phyloP scores from a whole-genome alignment of 2,797 vertebrate genomes.

The Serranus cabrilla region DNA sequence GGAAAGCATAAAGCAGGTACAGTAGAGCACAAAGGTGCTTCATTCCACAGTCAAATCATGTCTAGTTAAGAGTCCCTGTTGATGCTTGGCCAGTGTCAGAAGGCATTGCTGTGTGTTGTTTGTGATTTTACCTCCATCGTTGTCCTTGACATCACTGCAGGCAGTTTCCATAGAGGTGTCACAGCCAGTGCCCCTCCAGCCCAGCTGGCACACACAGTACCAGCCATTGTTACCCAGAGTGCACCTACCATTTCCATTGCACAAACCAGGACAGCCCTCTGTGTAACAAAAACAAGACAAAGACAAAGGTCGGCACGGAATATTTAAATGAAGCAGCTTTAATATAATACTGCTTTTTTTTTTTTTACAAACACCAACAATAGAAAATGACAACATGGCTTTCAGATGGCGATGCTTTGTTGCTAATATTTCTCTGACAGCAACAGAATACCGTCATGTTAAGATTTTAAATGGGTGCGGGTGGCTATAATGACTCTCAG shows the following conservation, averaged over 20 bases:
- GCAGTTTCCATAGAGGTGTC: constrained; percentile 99
- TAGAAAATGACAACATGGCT: constrained; percentile 25
- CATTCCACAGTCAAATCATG: constrained; percentile 58
- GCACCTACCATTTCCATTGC: constrained; percentile 98
- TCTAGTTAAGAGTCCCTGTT: constrained; percentile 52
- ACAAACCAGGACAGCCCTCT: constrained; percentile 99
- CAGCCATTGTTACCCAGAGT: constrained; percentile 97
- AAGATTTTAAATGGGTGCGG: constrained; percentile 44
- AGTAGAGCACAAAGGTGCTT: constrained; percentile 22
- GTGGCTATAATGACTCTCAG: constrained; percentile 63
- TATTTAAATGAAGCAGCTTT: constrained; percentile 30
- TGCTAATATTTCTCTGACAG: constrained; percentile 14
- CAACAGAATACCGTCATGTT: constrained; percentile 35
- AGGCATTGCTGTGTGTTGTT: constrained; percentile 43
- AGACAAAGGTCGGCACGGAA: constrained; percentile 48
- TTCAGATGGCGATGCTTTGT: constrained; percentile 27
- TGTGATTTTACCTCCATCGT: constrained; percentile 94
- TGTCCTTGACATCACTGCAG: constrained; percentile 96
- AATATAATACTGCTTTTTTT: neutral
- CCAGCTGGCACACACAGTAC: constrained; percentile 98
- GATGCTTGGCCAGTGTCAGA: constrained; percentile 51
- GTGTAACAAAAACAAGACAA: constrained; percentile 81
- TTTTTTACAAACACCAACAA: constrained; percentile 16
- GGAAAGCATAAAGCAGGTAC: constrained; percentile 29
- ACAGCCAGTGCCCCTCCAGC: constrained; percentile 97